Conservation (phyloP, 2,888 invertebrate genomes). For the Cremastobaeus sp. region DNA sequence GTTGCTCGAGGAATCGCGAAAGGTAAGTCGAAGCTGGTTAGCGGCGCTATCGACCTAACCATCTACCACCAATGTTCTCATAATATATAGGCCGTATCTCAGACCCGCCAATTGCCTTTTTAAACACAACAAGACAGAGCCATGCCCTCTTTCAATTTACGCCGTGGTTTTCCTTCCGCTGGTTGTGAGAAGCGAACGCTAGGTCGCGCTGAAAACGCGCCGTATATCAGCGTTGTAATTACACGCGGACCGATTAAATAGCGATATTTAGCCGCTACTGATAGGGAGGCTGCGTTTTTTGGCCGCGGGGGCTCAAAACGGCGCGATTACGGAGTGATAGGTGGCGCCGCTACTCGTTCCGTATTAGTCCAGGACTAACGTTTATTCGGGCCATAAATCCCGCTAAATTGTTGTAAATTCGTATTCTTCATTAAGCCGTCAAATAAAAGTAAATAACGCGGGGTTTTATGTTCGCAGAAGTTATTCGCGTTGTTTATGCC, state of each 20-base stretch:
- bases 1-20: slow-evolving; percentile 58
- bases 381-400: slow-evolving; percentile 42
- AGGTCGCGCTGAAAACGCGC: slow-evolving; percentile 57
- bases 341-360: slow-evolving; percentile 25
- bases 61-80: slow-evolving; percentile 73
- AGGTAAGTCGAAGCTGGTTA: slow-evolving; percentile 64
- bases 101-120: slow-evolving; percentile 77
- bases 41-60: slow-evolving; percentile 73
- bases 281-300: slow-evolving; percentile 44
- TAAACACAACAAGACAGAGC: slow-evolving; percentile 76
- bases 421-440: slow-evolving; percentile 48
- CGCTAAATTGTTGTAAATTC: slow-evolving; percentile 46
- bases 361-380: neutral
- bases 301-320: slow-evolving; percentile 12
- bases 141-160: slow-evolving; percentile 77
- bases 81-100: slow-evolving; percentile 77
- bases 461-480: slow-evolving; percentile 23
- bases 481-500: slow-evolving; percentile 43
- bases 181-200: slow-evolving; percentile 47
- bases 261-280: slow-evolving; percentile 63
- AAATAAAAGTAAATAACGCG: slow-evolving; percentile 49
- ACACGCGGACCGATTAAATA: slow-evolving; percentile 63
- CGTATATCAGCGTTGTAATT: slow-evolving; percentile 65
- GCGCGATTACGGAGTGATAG: slow-evolving; percentile 31
- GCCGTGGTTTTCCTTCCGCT: slow-evolving; percentile 64